Conservation (phyloP, 2,888 invertebrate genomes). For the Hyalella azteca region DNA sequence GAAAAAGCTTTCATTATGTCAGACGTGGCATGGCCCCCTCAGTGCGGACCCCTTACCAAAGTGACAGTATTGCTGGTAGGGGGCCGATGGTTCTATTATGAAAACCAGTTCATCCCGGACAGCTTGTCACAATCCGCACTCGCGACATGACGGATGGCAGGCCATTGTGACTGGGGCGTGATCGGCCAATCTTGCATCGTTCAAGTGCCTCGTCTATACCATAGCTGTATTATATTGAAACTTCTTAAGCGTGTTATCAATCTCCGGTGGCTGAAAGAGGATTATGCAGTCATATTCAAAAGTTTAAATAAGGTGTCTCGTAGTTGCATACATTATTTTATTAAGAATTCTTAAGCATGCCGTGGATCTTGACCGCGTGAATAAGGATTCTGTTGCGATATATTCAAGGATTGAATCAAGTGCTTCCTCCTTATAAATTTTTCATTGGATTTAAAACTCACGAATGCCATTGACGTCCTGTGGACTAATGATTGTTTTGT, state of each 20-base stretch:
- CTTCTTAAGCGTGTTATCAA: neutral
- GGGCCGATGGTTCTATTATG: conserved; percentile 30
- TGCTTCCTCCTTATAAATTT: too few species aligned
- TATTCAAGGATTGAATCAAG: too few species aligned
- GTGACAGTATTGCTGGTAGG: conserved; percentile 19
- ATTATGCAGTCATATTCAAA: neutral
- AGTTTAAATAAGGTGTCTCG: neutral
- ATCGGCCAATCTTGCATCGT: neutral
- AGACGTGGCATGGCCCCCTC: conserved; percentile 10
- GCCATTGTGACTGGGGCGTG: conserved; percentile 5
- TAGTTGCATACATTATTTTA: neutral
- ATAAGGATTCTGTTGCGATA: too few species aligned
- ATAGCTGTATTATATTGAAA: neutral
- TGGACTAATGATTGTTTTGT: too few species aligned
- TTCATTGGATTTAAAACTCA: too few species aligned
- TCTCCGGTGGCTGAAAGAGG: neutral
- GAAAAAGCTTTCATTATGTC: conserved; percentile 32
- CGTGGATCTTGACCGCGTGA: too few species aligned
- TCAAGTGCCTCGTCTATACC: neutral
- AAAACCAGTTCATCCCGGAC: conserved; percentile 22
- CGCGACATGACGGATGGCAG: neutral
- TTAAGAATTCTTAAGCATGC: too few species aligned
- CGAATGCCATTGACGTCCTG: too few species aligned
- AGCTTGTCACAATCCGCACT: conserved; percentile 25
- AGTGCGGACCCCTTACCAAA: conserved; percentile 19